These are phyloP conservation scores for Sciaenops ocellatus DNA, from an alignment of 2,797 vertebrate species.

Conservation along the genomic window DNA sequence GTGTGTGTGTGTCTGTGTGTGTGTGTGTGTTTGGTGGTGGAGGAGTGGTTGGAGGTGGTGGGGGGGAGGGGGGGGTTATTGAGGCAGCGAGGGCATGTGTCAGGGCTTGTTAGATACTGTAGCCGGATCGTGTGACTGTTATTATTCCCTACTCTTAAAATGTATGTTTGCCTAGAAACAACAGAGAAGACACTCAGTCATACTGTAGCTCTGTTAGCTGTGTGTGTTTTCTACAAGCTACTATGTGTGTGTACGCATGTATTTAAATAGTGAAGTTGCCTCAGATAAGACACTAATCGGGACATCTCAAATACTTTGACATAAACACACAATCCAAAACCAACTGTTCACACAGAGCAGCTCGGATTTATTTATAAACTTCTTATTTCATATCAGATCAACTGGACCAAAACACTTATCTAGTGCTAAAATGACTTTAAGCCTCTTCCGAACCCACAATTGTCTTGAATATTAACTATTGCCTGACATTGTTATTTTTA, in stretches of 20 bases:
- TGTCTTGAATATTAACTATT: neutral
- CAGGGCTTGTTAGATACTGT: slow-evolving; percentile 50
- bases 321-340: neutral
- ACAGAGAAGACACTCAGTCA: neutral
- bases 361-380: neutral
- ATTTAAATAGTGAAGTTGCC: neutral
- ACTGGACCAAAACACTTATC: neutral
- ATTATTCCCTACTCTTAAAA: slow-evolving; percentile 17
- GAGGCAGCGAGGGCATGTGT: slow-evolving; percentile 24
- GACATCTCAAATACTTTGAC: neutral
- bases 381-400: neutral
- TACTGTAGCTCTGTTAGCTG: neutral
- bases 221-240: slow-evolving; percentile 1
- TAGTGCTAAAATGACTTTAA: neutral
- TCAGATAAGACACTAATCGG: slow-evolving; percentile 31
- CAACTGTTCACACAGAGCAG: neutral
- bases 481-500: slow-evolving; percentile 66
- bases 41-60: neutral
- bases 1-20: neutral
- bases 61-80: neutral
- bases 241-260: neutral
- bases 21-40: neutral
- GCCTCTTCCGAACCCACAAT: neutral
- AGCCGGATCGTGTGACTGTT: slow-evolving; percentile 10
- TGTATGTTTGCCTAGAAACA: slow-evolving; percentile 33